Base-by-base conservation (phyloP, 2,888 invertebrate species). In the Electrophaes corylata region DNA sequence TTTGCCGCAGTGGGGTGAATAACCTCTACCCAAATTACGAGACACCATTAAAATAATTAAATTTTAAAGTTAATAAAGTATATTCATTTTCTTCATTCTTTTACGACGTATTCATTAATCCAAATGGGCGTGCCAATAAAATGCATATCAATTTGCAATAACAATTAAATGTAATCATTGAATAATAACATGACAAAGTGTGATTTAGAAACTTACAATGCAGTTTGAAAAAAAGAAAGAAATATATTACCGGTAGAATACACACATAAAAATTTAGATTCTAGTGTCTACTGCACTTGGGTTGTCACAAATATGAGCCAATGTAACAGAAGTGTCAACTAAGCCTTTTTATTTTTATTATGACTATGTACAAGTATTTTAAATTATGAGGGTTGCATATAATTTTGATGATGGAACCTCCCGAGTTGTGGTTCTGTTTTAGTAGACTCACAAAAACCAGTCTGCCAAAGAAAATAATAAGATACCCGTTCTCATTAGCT, bases 401-500 rank as follows among this genome's bases (percentile, higher is more conserved):
- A 0, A 8, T 12, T 4, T 6, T 29, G 12, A 20, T 20, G 6
- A 41, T 10, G 33, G 26, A 12, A 40, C 41, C 37, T 39, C n/a
- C n/a, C 14, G 16, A 48, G 16, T 37, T 57, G 37, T 39, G 52
- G 16, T 18, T 26, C 47, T 46, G 39, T 52, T 43, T 52, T 35
- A 11, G 4, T 10, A 50, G 31, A 12, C 12, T 23, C 20, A 20
- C 49, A 16, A 45, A 50, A 70, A 62, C 64, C 53, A 54, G 54
- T 68, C 61, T 57, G 58, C 55, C 31, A 53, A 62, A 54, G 62
- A 62, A 59, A 59, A 63, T 61, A 62, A 63, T 59, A 67, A 57
- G 51, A 29, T 47, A 67, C 61, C 65, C 62, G 73, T 72, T 67
- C 67, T 73, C 63, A 72, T 73, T 67, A 72, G 57, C 55, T 50